Base-by-base conservation (phyloP, 2,888 invertebrate species). In the Ernsta delagoae region DNA sequence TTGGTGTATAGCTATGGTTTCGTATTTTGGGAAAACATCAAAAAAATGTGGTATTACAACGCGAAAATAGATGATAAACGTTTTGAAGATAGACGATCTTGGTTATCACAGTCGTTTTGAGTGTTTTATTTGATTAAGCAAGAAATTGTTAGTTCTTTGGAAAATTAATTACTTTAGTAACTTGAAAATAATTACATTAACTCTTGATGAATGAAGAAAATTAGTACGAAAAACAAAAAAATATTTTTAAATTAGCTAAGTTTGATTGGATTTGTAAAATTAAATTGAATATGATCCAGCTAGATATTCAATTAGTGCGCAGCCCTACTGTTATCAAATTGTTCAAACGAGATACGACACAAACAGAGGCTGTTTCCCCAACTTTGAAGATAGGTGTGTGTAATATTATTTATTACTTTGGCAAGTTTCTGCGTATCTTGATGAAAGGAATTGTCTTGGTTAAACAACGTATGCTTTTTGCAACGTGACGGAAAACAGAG, bases 331-430 rank as follows among this genome's bases (percentile, higher is more conserved):
- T 61, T 67, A 67, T 67, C 67, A 61, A 67, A 67, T 62, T 61
- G 39, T 48, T 62, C 45, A 56, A 59, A 59, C 36, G 45, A 68
- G 62, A 62, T 62, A 61, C 61, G 59, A 41, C n/a, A 36, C 6
- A n/a, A 59, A 16, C 31, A 53, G 48, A 41, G 60, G 57, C 31
- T 68, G 62, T 68, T 62, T 68, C 54, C 68, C 62, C 9, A 68
- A 68, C 62, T 68, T 68, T 12, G 68, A 57, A 62, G 43, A 41
- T 64, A 43, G 56, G 62, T 68, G 56, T 57, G 50, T 59, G 62
- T 61, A 67, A 67, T 67, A 60, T 68, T 68, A 68, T 68, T 68
- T 68, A 68, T 68, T 68, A 68, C 68, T 62, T 68, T 16, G 62
- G 62, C 56, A 68, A 68, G 68, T 68, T 68, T 56, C 24, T 48